These are phyloP conservation scores for Drosophila rubida DNA, from an alignment of 2,888 invertebrate genomes.

Conservation along the genomic window DNA sequence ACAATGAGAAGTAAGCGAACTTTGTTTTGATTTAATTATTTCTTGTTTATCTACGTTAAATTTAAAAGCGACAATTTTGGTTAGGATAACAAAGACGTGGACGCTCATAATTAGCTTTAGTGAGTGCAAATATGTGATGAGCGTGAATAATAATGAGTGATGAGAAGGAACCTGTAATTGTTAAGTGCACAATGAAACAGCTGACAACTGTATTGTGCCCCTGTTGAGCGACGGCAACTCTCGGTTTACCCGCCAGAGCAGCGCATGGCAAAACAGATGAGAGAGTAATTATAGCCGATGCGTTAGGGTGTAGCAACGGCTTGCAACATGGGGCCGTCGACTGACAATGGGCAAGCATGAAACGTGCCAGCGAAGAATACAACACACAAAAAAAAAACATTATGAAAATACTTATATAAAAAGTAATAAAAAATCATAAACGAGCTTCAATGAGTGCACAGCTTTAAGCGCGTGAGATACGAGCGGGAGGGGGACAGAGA, in stretches of 20 bases:
- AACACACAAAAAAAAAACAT: slow-evolving; percentile 29
- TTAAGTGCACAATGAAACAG: slow-evolving; percentile 15
- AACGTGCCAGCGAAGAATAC: slow-evolving; percentile 55
- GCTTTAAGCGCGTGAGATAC: slow-evolving; percentile 6
- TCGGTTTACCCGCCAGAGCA: slow-evolving; percentile 14
- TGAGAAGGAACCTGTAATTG: neutral
- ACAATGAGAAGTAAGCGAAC: neutral
- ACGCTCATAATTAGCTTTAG: too few species aligned
- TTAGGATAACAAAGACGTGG: too few species aligned
- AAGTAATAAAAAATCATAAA: slow-evolving; percentile 46
- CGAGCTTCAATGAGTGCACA: slow-evolving; percentile 45
- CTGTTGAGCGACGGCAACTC: neutral
- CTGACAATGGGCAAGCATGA: slow-evolving; percentile 51
- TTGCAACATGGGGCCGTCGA: slow-evolving; percentile 27
- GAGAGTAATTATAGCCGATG: slow-evolving; percentile 1
- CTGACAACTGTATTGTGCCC: slow-evolving; percentile 19
- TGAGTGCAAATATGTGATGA: neutral
- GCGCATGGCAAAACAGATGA: slow-evolving; percentile 8
- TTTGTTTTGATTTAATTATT: neutral
- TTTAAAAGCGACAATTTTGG: neutral
- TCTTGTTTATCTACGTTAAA: neutral
- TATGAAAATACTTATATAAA: slow-evolving; percentile 5
- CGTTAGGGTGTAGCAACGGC: slow-evolving; percentile 20
- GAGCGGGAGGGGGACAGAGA: slow-evolving; percentile 3
- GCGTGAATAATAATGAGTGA: neutral